These are phyloP conservation scores for Dreissena rostriformis DNA, from an alignment of 1,140 invertebrate species.

Conservation along the genomic window DNA sequence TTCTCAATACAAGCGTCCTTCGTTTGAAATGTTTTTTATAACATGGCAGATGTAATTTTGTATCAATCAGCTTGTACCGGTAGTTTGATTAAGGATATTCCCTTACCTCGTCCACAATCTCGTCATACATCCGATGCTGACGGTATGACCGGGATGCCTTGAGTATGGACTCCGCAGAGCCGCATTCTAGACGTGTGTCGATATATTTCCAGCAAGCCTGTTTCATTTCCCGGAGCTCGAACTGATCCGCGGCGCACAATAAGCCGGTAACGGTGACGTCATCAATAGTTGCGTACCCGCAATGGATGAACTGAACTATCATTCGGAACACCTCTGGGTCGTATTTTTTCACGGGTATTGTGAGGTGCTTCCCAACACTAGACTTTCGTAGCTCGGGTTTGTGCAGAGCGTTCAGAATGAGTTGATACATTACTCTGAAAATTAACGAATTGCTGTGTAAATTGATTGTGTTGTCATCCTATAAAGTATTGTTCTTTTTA, in stretches of 20 bases:
- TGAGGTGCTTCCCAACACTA: neutral
- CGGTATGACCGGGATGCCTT: constrained; percentile 2
- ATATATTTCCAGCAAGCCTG: constrained; percentile 43
- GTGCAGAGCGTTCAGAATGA: constrained; percentile 36
- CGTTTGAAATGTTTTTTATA: too few species aligned
- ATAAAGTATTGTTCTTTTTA: neutral
- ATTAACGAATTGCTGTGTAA: neutral
- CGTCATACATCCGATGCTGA: constrained; percentile 3
- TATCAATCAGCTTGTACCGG: too few species aligned
- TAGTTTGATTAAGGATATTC: neutral
- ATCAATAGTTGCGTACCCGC: constrained; percentile 42
- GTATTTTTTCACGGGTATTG: constrained; percentile 46
- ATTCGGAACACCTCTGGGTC: constrained; percentile 53
- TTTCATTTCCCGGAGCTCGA: constrained; percentile 37
- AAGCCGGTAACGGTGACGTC: constrained; percentile 37
- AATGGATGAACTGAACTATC: constrained; percentile 50
- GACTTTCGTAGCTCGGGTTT: constrained; percentile 3
- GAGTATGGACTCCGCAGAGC: neutral
- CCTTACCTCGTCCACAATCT: constrained; percentile 21
- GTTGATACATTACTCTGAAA: constrained; percentile 46
- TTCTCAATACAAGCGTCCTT: too few species aligned
- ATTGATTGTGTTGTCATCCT: neutral
- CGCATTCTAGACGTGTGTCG: constrained; percentile 13
- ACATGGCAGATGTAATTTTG: too few species aligned
- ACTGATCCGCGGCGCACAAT: constrained; percentile 42